Evolutionary conservation across 1,140 invertebrate genomes (phyloP), one percentile per base, ranked within the genome.

Genomic region (Brachionus asplanchnoidis): DNA sequence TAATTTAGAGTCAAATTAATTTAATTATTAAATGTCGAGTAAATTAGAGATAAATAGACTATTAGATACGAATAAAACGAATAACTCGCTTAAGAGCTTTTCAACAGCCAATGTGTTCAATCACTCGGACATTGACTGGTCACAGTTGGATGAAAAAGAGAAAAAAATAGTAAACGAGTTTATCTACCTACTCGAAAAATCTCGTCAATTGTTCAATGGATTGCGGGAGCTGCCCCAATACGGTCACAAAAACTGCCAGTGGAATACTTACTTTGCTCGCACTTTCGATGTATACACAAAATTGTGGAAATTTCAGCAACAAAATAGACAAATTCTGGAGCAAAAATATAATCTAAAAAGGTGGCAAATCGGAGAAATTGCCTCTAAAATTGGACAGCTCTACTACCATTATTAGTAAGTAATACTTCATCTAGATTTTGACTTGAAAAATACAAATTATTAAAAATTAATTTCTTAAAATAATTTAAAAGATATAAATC

Each of bases 301-400:
- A 91, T 91, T 99, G 65, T 99, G 97, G 97, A 98, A 97, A 90
- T 99, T 96, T 90, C 97, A 99, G 90, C 96, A 98, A 89, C 95
- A 97, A 90, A 95, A 98, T 91, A 93, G 96, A 90, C 93, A 92
- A 89, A 92, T 97, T 86, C 91, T 98, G 80, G 96, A 98, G 90
- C 93, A 92, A 85, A 97, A 97, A 90, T 98, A 98, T 91, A 95
- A 95, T 20, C 90, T 99, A 85, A 98, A 98, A 87, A 91, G 97
- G 86, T 99, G 96, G 96, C 97, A 99, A 91, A 98, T 99, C 87
- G 97, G 97, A 73, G 97, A 99, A 91, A 97, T 99, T 85, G 97
- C 97, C 12, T 97, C 95, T 11, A 98, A 98, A 92, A 99, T 98
- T 89, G 97, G 96, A 85, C 97, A 99, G 90, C 93, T 99, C 20